Evolutionary conservation across 2,797 vertebrate species (phyloP).

Genomic region (Sylvilagus floridanus): DNA sequence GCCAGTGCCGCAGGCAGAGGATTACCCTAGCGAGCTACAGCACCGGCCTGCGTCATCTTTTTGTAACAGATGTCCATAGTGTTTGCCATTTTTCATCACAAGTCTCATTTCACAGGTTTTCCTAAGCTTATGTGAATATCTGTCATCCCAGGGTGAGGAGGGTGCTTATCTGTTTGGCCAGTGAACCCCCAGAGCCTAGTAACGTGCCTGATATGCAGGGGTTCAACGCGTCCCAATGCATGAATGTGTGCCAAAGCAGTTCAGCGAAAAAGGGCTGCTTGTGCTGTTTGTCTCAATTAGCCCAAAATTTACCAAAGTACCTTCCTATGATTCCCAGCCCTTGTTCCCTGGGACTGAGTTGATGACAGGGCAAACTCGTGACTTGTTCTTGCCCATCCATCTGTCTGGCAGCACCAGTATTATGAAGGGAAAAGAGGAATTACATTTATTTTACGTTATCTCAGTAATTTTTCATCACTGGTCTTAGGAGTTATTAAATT

Average conservation of each 20-base stretch:
- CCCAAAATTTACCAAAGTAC: neutral
- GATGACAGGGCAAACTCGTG: neutral
- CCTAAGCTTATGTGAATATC: neutral
- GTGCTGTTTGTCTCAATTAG: neutral
- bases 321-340: neutral
- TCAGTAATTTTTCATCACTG: neutral
- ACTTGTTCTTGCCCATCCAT: neutral
- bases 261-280: neutral
- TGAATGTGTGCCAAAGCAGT: neutral
- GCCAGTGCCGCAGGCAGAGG: too few relatives aligned
- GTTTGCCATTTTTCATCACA: neutral
- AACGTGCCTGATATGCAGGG: neutral
- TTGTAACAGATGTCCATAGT: neutral
- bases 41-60: neutral
- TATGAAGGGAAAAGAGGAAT: neutral
- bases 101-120: neutral
- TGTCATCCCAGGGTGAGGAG: neutral
- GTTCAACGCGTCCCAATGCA: neutral
- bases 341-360: neutral
- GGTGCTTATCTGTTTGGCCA: neutral
- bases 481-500: neutral
- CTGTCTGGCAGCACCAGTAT: neutral
- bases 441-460: neutral
- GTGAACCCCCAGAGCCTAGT: neutral
- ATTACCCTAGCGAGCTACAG: too few relatives aligned